Base-by-base conservation (phyloP, 2,888 invertebrate species). In the Liposcelis brunnea region DNA sequence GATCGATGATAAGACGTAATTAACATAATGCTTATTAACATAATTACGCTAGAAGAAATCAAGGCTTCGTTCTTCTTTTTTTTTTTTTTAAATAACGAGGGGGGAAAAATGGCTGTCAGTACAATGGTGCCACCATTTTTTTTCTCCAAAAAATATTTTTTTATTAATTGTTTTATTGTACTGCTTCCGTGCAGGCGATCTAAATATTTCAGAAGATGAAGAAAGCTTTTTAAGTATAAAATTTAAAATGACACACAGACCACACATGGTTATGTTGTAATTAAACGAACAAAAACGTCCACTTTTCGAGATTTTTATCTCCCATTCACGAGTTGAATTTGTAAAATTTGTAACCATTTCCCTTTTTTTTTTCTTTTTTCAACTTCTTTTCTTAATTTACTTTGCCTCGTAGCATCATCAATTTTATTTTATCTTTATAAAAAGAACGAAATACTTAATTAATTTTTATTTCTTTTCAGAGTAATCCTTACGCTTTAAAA, bases 401-500 rank as follows among this genome's bases (percentile, higher is more conserved):
- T 32, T 10, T 32, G 32, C 35, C 14, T 10, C 16, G 35, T 35
- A 35, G 16, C 16, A 16, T 35, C 14, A 15, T 14, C 10, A 35
- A 16, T 35, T 35, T 14, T 14, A 35, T 35, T 14, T 16, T 16
- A 32, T 32, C n/a, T 32, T n/a, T 10, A 32, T 32, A 37, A 11
- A 8, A 11, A 14, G 14, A 37, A 37, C 10, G 37, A 37, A 37
- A 11, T 8, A 37, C 14, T 11, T 11, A 37, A 11, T 37, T 11
- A 37, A 37, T 47, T 44, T 50, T 53, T 55, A 57, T 56, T 54
- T 55, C 59, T 56, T 78, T 79, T 52, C 75, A 87, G 87, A 82
- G 86, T 64, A 87, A 86, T 72, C 86, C 87, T 53, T 87, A 87
- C 66, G 83, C 79, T 55, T 68, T 89, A 65, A 89, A 89, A 70